Evolutionary conservation across 2,888 invertebrate genomes (phyloP).

Genomic region (Polietes domitor): DNA sequence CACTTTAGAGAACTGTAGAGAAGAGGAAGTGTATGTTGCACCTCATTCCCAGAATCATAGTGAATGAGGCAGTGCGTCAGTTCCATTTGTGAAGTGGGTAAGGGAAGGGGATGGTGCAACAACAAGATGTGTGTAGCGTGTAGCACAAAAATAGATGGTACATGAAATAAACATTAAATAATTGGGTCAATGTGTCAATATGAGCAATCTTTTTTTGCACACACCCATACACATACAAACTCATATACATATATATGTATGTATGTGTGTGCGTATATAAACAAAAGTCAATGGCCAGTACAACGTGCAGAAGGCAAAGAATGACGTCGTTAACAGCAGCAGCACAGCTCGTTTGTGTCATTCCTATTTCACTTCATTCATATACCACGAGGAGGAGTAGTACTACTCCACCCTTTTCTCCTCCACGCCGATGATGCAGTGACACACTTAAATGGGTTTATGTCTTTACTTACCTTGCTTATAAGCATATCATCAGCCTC

Average conservation of each 20-base stretch:
- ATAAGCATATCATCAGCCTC: conserved; percentile 96
- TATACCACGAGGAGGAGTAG: neutral
- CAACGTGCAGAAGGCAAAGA: conserved; percentile 73
- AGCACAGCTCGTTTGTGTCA: neutral
- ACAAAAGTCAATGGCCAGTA: conserved; percentile 43
- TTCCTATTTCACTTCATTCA: neutral
- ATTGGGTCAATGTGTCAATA: conserved; percentile 65
- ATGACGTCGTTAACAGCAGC: conserved; percentile 76
- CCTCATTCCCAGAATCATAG: neutral
- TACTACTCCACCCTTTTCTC: neutral
- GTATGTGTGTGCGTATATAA: neutral
- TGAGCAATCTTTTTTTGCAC: neutral
- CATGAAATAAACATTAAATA: conserved; percentile 45
- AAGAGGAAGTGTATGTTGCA: neutral
- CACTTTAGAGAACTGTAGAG: neutral
- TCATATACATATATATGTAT: neutral
- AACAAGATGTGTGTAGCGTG: neutral
- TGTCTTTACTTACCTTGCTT: conserved; percentile 91
- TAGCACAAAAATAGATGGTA: conserved; percentile 45
- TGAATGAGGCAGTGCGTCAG: neutral
- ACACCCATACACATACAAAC: neutral
- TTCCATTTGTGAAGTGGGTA: neutral
- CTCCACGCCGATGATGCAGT: too few species aligned
- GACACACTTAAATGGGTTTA: too few species aligned
- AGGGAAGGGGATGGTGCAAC: too few species aligned